Percentiles rank a stretch among this genome's conserved stretches.
phyloP scores from a whole-genome alignment of 2,888 invertebrate genomes.

The Ceriagrion tenellum region DNA sequence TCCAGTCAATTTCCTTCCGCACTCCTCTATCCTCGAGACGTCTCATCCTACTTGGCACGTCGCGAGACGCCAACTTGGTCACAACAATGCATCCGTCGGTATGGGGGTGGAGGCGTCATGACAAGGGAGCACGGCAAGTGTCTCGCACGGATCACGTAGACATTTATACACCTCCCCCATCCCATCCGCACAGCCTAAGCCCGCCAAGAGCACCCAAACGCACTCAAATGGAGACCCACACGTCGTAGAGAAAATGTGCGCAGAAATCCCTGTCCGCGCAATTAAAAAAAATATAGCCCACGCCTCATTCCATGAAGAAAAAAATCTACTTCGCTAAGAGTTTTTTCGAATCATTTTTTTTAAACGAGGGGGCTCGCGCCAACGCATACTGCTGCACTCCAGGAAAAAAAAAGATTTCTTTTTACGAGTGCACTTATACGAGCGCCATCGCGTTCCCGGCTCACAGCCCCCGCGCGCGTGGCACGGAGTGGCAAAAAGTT shows the following conservation, averaged over 20 bases:
- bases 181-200: not conserved
- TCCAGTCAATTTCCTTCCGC: not conserved
- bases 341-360: not conserved
- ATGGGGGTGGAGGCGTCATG: not conserved
- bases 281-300: not conserved
- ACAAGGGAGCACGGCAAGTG: not conserved
- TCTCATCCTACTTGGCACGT: not conserved
- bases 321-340: not conserved
- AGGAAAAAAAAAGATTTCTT: not conserved
- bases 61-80: not conserved
- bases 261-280: not conserved
- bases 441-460: not conserved
- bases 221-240: not conserved
- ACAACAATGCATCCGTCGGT: not conserved
- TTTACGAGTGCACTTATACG: not conserved
- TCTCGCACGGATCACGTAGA: not conserved
- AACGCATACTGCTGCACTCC: not conserved
- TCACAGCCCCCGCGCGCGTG: not conserved
- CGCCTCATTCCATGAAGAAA: not conserved
- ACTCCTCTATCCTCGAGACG: not conserved
- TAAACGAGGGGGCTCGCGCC: not conserved
- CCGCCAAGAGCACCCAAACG: not conserved
- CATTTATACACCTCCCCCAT: not conserved
- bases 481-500: not conserved
- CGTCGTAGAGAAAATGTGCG: not conserved